These are phyloP conservation scores for Oryzias dopingdopingensis DNA, from an alignment of 2,797 vertebrate species.

Conservation along the genomic window DNA sequence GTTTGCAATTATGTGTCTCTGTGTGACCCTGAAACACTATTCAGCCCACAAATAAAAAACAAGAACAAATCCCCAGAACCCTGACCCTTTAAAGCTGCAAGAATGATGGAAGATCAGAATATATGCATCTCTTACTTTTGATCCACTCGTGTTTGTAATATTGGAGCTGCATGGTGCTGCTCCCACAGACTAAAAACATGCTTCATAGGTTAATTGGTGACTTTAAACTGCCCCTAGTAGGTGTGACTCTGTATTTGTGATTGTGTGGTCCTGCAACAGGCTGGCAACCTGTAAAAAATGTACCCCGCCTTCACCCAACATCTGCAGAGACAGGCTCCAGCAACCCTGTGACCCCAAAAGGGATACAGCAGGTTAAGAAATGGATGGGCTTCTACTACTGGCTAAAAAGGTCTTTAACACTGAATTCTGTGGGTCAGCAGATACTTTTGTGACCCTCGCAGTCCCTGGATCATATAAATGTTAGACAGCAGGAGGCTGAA, in stretches of 20 bases:
- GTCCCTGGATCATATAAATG: neutral
- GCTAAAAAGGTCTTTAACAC: too few species aligned
- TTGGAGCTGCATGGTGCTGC: too few species aligned
- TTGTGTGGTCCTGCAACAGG: neutral
- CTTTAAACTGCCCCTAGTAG: neutral
- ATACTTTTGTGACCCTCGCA: slow-evolving; percentile 25
- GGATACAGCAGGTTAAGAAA: neutral
- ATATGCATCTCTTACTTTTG: too few species aligned
- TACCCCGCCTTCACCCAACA: neutral
- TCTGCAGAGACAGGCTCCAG: neutral
- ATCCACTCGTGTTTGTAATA: too few species aligned
- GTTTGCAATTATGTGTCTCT: too few species aligned
- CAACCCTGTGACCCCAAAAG: neutral
- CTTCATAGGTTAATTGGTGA: neutral
- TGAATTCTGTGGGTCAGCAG: slow-evolving; percentile 35
- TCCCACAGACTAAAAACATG: neutral
- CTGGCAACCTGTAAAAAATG: neutral
- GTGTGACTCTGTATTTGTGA: neutral
- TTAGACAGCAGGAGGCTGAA: slow-evolving; percentile 1
- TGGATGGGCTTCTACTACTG: neutral
- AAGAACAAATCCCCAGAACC: too few species aligned
- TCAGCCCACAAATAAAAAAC: too few species aligned
- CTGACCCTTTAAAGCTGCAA: too few species aligned
- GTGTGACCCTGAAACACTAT: too few species aligned
- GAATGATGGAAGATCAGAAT: too few species aligned